These are phyloP conservation scores for Pangasius larnaudii DNA, from an alignment of 2,797 vertebrate species.

Conservation along the genomic window DNA sequence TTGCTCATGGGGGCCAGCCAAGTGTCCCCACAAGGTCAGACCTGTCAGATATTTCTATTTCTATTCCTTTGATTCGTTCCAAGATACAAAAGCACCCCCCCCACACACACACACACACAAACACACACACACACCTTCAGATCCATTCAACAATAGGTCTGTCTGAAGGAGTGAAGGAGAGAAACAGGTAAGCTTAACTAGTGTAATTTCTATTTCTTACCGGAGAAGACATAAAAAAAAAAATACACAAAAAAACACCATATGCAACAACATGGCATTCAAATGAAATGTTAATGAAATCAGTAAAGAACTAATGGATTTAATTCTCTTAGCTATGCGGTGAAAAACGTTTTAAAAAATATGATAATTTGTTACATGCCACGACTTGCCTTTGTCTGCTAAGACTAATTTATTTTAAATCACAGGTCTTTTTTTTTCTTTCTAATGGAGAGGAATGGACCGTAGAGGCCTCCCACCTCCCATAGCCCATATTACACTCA, in stretches of 20 bases:
- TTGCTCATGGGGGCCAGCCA: neutral
- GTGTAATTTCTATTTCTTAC: conserved; percentile 73
- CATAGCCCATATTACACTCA: conserved; percentile 68
- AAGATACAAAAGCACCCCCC: neutral
- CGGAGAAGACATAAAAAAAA: conserved; percentile 20
- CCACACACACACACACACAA: neutral
- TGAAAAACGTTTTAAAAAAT: conserved; percentile 37
- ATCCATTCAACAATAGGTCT: conserved; percentile 65
- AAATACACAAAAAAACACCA: neutral
- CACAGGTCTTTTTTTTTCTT: conserved; percentile 58
- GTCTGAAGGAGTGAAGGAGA: conserved; percentile 58
- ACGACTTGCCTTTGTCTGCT: conserved; percentile 38
- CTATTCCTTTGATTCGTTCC: neutral
- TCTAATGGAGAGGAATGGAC: conserved; percentile 64
- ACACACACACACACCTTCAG: conserved; percentile 51
- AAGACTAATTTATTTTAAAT: conserved; percentile 51
- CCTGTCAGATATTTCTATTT: neutral
- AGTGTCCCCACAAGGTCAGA: neutral
- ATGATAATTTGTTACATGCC: conserved; percentile 35
- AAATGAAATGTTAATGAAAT: neutral
- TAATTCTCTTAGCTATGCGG: conserved; percentile 18
- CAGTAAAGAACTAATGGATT: conserved; percentile 11
- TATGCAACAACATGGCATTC: neutral
- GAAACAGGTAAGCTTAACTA: conserved; percentile 72
- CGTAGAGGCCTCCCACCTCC: conserved; percentile 63